These are phyloP conservation scores for Heliconius himera DNA, from an alignment of 1,140 invertebrate genomes.

Conservation along the genomic window DNA sequence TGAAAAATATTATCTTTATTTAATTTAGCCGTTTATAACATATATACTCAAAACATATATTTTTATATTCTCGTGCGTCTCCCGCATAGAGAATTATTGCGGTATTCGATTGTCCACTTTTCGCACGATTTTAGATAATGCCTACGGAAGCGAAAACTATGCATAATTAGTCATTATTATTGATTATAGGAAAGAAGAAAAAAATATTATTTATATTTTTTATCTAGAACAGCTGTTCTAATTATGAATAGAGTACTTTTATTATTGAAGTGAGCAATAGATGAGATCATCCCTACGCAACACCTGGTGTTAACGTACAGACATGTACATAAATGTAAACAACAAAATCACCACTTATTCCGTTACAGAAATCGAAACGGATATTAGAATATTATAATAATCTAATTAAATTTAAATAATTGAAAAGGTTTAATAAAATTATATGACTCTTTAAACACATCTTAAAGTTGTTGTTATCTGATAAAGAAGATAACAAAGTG, in stretches of 20 bases:
- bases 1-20: too few relatives aligned
- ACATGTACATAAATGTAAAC: constrained; percentile 17
- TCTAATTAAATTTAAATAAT: background rate
- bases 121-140: too few relatives aligned
- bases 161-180: background rate
- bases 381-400: background rate
- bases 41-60: background rate
- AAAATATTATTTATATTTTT: background rate
- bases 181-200: background rate
- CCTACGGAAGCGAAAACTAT: background rate
- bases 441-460: background rate
- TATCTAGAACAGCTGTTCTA: constrained; percentile 21
- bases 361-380: background rate
- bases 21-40: too few relatives aligned
- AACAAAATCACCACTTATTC: constrained; percentile 25
- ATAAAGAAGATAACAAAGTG: constrained; percentile 4
- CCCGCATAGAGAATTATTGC: background rate
- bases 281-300: constrained; percentile 42
- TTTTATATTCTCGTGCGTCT: background rate
- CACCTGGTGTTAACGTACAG: constrained; percentile 37
- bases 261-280: constrained; percentile 40
- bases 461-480: background rate
- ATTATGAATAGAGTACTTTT: constrained; percentile 21
- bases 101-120: background rate
- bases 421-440: background rate